Evolutionary conservation across 37 sponge, comb jelly and placozoan species (phyloP).

Genomic region (Ianthella basta): DNA sequence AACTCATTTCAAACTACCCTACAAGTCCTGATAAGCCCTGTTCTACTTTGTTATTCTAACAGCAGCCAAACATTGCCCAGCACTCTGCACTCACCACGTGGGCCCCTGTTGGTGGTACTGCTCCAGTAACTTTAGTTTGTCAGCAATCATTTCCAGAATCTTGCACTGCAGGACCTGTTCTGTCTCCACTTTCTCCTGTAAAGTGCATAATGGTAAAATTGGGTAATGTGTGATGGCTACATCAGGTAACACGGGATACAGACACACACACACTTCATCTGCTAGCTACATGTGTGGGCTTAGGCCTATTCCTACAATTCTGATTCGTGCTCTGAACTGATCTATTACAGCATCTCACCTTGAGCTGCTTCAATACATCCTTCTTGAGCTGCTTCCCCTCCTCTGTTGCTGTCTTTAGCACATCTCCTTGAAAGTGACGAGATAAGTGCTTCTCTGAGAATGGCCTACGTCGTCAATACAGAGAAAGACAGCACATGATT

Average conservation of each 20-base stretch:
- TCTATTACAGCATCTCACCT: not conserved
- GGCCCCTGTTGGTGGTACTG: slow-evolving; percentile 2
- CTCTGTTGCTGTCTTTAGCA: slow-evolving; percentile 36
- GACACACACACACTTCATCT: too few species aligned
- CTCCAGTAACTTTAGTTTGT: not conserved
- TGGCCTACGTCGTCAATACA: not conserved
- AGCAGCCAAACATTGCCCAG: too few species aligned
- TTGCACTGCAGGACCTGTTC: not conserved
- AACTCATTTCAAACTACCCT: too few species aligned
- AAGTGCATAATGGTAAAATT: too few species aligned
- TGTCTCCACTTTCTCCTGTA: not conserved
- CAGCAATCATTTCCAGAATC: slow-evolving; percentile 13
- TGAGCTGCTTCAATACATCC: slow-evolving; percentile 38
- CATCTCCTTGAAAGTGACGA: slow-evolving; percentile 31
- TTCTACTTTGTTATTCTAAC: too few species aligned
- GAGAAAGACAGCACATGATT: not conserved
- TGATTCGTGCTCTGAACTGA: too few species aligned
- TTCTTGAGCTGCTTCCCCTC: slow-evolving; percentile 82
- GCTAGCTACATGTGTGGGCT: too few species aligned
- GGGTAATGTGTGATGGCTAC: too few species aligned
- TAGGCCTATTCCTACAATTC: too few species aligned
- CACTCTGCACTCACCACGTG: slow-evolving; percentile 13
- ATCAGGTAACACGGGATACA: too few species aligned
- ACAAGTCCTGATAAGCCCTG: too few species aligned
- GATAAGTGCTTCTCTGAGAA: not conserved